Evolutionary conservation across 2,888 invertebrate species (phyloP), one percentile per base, ranked within the genome.

Genomic region (Drosophila mayaguana): DNA sequence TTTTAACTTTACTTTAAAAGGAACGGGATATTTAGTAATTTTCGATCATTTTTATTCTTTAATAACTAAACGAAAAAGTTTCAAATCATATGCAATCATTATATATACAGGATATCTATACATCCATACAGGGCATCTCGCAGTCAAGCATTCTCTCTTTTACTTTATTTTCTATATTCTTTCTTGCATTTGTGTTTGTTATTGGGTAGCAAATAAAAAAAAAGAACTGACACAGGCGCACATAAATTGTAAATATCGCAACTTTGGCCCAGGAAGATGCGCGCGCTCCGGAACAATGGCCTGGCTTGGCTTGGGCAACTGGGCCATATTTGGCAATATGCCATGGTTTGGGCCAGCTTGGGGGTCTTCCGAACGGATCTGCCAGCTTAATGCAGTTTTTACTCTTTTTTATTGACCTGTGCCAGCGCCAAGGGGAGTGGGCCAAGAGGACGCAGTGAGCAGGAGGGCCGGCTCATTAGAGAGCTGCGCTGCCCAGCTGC

Each of bases 381-480:
- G 51, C 18, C 40, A 65, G 71, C 59, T 45, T 77, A 81, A 89
- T 91, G 81, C 88, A 90, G 83, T 88, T 90, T 80, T 88, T 83
- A 86, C 56, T 80, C 82, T 74, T 84, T 89, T 90, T 91, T 91
- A 89, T 91, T 91, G 90, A 90, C 81, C 90, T 80, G 62, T 34
- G 45, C 45, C 12, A 28, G 45, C 14, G 57, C 36, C 40, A 22
- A 34, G 55, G 56, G 54, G 53, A 67, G 14, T 45, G 14, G 20
- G 43, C 20, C 62, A n/a, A 8, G 8, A 54, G 22, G 34, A 28
- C 1, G 28, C 28, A 28, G 8, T 28, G 48, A 12, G 53, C 53
- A 43, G 60, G 69, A 54, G 69, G 28, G 56, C 61, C 56, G 54
- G 45, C 75, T 67, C 71, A 70, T 72, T 71, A 80, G 53, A 80